phyloP scores from a whole-genome alignment of 1,140 invertebrate genomes.

The Teleopsis dalmanni region DNA sequence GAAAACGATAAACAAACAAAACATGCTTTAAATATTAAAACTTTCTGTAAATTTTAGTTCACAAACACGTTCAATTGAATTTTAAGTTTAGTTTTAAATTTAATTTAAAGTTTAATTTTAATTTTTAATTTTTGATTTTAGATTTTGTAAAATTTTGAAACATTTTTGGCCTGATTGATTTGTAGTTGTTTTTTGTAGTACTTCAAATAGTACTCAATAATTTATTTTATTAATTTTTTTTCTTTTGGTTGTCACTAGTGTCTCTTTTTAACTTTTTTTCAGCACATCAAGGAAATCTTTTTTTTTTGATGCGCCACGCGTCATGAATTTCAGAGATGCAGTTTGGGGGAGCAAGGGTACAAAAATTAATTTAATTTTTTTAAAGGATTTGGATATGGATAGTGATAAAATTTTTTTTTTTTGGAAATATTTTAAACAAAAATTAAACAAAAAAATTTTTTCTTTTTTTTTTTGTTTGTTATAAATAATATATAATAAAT shows the following conservation, averaged over 20 bases:
- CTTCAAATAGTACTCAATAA: slow-evolving; percentile 20
- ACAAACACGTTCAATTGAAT: slow-evolving; percentile 1
- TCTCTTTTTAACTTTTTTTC: too few relatives aligned
- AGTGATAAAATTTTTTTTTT: too few relatives aligned
- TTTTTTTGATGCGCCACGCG: neutral
- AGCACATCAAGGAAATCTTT: too few relatives aligned
- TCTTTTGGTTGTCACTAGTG: slow-evolving; percentile 41
- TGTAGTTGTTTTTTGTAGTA: slow-evolving; percentile 21
- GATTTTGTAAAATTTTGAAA: slow-evolving; percentile 42
- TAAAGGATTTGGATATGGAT: too few relatives aligned
- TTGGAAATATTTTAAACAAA: too few relatives aligned
- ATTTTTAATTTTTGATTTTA: neutral
- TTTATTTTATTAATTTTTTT: slow-evolving; percentile 19
- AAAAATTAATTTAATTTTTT: too few relatives aligned
- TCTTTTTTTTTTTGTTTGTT: too few relatives aligned
- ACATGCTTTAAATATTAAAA: neutral
- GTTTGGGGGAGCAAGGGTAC: neutral
- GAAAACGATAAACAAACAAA: slow-evolving; percentile 5
- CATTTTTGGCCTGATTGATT: slow-evolving; percentile 45
- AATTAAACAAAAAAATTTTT: too few relatives aligned
- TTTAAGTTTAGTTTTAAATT: neutral
- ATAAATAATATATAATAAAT: too few relatives aligned
- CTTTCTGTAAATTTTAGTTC: neutral
- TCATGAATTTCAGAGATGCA: neutral
- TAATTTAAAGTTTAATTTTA: neutral